A percentile compares a stretch with the other conserved stretches of the same genome.
These are phyloP conservation scores for Lamproptera curius DNA, from an alignment of 2,888 invertebrate species.

Conservation along the genomic window DNA sequence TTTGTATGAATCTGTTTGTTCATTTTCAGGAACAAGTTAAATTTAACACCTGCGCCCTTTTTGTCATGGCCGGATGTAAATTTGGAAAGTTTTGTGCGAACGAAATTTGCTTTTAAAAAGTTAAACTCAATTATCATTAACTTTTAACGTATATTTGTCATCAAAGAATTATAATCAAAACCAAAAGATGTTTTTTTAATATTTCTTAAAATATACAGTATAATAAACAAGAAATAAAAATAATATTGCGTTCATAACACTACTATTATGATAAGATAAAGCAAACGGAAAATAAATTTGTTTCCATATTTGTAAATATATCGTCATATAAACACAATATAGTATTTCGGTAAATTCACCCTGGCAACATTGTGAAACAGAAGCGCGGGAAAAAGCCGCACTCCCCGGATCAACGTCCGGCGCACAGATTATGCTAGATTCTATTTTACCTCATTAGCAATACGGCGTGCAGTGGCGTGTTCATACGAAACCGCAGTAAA, in stretches of 20 bases:
- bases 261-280: background rate
- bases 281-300: background rate
- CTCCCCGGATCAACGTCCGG: background rate
- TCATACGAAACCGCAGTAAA: background rate
- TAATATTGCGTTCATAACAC: too few relatives aligned
- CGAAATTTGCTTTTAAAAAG: too few relatives aligned
- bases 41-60: too few relatives aligned
- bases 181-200: too few relatives aligned
- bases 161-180: too few relatives aligned
- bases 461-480: background rate
- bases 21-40: background rate
- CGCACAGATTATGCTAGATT: background rate
- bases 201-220: too few relatives aligned
- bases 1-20: background rate
- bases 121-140: too few relatives aligned
- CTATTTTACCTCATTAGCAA: background rate
- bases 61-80: background rate
- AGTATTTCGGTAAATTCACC: background rate
- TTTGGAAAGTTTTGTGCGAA: background rate
- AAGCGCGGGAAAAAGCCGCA: background rate
- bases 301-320: background rate
- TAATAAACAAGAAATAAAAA: too few relatives aligned
- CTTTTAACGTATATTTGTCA: too few relatives aligned
- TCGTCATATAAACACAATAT: background rate
- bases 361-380: background rate